Percentiles rank a stretch among this genome's conserved stretches.
Conservation (phyloP, 2,113 vertebrate genomes). For the Oxygymnocypris stewartii region DNA sequence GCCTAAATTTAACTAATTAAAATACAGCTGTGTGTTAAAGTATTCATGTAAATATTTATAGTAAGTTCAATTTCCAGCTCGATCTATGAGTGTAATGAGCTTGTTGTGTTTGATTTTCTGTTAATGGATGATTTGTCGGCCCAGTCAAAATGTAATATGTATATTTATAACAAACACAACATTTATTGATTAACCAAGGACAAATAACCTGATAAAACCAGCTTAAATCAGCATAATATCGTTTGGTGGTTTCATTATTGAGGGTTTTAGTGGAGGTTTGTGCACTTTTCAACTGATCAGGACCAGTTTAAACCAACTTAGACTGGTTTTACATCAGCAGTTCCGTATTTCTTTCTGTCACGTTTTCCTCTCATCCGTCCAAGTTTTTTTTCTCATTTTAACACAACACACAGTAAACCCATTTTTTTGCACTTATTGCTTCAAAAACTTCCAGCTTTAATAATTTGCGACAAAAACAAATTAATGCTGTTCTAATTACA, state of each 20-base stretch:
- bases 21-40: neutral
- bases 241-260: neutral
- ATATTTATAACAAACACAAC: neutral
- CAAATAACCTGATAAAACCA: conserved; percentile 12
- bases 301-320: conserved; percentile 47
- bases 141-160: neutral
- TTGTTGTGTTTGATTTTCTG: neutral
- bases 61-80: conserved; percentile 28
- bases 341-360: neutral
- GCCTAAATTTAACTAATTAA: neutral
- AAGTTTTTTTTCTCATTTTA: neutral
- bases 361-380: neutral
- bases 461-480: conserved; percentile 19
- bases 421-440: neutral
- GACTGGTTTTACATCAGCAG: neutral
- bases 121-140: neutral
- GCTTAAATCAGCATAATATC: neutral
- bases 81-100: conserved; percentile 32
- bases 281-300: neutral
- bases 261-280: conserved; percentile 16
- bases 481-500: conserved; percentile 36
- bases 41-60: neutral
- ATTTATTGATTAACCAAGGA: conserved; percentile 41
- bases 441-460: conserved; percentile 28
- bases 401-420: neutral